Percentiles rank a stretch among this genome's conserved stretches.
These are phyloP conservation scores for Parasteatoda tepidariorum DNA, from an alignment of 1,140 invertebrate species.

Conservation along the genomic window DNA sequence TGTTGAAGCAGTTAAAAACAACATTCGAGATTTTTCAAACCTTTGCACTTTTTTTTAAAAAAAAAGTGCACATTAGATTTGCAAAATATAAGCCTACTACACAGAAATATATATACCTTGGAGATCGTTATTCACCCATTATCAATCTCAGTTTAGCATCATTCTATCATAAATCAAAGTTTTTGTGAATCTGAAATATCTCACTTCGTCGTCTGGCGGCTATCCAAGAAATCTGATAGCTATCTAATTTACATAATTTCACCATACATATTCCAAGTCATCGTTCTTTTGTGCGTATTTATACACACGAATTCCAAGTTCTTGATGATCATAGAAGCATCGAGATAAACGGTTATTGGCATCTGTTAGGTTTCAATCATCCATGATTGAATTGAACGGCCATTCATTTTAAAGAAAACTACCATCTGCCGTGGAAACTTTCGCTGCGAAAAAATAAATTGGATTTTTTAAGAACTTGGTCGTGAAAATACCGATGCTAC, in stretches of 20 bases:
- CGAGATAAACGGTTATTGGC: constrained; percentile 54
- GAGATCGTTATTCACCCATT: constrained; percentile 9
- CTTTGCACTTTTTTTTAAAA: no score
- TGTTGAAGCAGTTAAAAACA: no score
- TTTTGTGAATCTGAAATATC: constrained; percentile 38
- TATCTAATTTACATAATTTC: constrained; percentile 56
- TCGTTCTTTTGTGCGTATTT: constrained; percentile 34
- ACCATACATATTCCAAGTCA: constrained; percentile 50
- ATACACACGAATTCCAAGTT: constrained; percentile 22
- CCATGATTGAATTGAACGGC: constrained; percentile 2
- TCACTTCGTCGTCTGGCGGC: constrained; percentile 47
- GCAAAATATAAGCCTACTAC: no score
- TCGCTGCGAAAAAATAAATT: not conserved
- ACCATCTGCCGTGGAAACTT: not conserved
- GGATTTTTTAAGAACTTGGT: not conserved
- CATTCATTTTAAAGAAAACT: not conserved
- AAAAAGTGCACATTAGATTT: no score
- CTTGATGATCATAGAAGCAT: constrained; percentile 26
- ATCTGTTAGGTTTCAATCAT: constrained; percentile 41
- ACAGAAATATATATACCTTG: no score
- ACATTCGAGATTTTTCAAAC: no score
- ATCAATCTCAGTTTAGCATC: constrained; percentile 19
- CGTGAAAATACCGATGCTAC: no score
- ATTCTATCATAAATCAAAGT: constrained; percentile 29
- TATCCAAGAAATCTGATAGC: constrained; percentile 55